Evolutionary conservation across 1,140 invertebrate genomes (phyloP), one percentile per base, ranked within the genome.

Genomic region (Tetramorium parvispinum): DNA sequence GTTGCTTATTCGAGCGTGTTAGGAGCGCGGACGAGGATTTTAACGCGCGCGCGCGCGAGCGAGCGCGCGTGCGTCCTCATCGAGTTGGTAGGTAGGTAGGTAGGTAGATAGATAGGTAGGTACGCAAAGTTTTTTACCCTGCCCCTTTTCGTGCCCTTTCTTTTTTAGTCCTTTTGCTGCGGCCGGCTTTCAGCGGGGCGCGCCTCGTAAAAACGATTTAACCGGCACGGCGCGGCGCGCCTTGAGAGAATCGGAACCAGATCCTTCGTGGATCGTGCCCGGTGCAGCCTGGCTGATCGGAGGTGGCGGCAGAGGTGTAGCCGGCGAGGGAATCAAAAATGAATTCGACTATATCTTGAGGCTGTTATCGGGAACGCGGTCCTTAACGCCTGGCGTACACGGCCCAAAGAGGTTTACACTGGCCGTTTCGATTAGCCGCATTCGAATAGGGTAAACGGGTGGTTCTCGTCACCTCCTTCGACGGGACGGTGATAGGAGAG

Each of bases 121-220:
- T 75, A 63, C 51, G 68, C 13, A 73, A 82, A 46, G 24, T 73
- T 57, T 83, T 82, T 73, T 73, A 77, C 3, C 53, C 11, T 46
- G 24, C 13, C 43, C 40, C 32, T 51, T 73, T 49, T 73, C 51
- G 32, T 51, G 46, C 40, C 18, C 32, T 43, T 16, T 49, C 61
- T 53, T 59, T 81, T 75, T 75, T 59, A 40, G 53, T 4, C 18
- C 79, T 61, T 75, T 75, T 66, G 21, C 63, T 55, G 18, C 13
- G 37, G 24, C 18, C 79, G 68, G 70, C 40, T 83, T n/a, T 59
- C 37, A 71, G 65, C 27, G 21, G 10, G 11, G 57, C 18, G n/a
- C 57, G 87, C 55, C 55, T 77, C 87, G 53, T 85, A 89, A 88
- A 87, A 73, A 51, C 85, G 85, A 90, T 85, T 87, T 90, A 66